These are phyloP conservation scores for Saxidomus purpurata DNA, from an alignment of 1,140 invertebrate species.

Conservation along the genomic window DNA sequence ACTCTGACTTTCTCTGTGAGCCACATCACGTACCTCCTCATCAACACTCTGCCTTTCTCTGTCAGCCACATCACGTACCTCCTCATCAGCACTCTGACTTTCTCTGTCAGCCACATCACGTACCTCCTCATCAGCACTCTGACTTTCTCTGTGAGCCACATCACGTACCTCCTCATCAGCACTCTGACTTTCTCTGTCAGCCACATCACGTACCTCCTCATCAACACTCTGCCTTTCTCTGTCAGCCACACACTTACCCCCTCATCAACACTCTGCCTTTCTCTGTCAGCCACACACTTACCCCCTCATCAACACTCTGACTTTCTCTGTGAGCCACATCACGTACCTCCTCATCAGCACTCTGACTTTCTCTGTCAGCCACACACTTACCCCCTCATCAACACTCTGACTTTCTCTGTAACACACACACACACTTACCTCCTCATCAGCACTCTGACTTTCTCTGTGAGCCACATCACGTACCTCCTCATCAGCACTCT, in stretches of 20 bases:
- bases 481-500: neutral
- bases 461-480: neutral
- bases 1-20: neutral
- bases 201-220: too few species aligned
- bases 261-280: neutral
- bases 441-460: constrained; percentile 8
- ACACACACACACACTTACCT: neutral
- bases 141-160: neutral
- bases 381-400: too few species aligned
- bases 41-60: constrained; percentile 73
- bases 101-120: constrained; percentile 65
- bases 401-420: constrained; percentile 10
- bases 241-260: constrained; percentile 8
- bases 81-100: constrained; percentile 33
- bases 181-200: too few species aligned
- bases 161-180: constrained; percentile 32
- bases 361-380: constrained; percentile 25
- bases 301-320: constrained; percentile 74
- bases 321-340: constrained; percentile 69
- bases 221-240: too few species aligned
- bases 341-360: constrained; percentile 40
- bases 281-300: constrained; percentile 5
- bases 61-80: constrained; percentile 66
- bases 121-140: constrained; percentile 61
- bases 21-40: constrained; percentile 61